A percentile compares a stretch with the other conserved stretches of the same genome.
Evolutionary conservation across 2,888 invertebrate genomes (phyloP).

Genomic region (Erebia palarica): DNA sequence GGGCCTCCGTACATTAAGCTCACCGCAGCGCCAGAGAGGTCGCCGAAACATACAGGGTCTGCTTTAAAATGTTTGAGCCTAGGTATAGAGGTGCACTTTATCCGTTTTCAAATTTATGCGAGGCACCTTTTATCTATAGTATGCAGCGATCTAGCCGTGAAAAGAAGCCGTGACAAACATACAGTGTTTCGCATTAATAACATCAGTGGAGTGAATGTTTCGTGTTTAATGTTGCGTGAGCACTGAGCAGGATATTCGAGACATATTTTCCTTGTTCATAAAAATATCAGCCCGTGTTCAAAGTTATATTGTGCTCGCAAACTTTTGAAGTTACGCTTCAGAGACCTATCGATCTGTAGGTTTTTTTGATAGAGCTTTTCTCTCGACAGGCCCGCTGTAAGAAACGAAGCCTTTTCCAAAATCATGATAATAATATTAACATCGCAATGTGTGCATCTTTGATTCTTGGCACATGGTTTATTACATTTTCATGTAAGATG

Average conservation of each 20-base stretch:
- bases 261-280: neutral
- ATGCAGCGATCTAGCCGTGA: no score
- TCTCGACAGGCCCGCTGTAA: no score
- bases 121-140: no score
- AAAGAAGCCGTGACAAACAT: neutral
- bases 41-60: no score
- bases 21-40: no score
- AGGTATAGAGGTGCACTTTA: no score
- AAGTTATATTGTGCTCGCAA: neutral
- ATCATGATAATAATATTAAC: neutral
- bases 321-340: slow-evolving; percentile 2
- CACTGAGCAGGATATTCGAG: neutral
- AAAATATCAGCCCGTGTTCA: neutral
- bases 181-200: neutral
- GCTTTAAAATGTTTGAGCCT: no score
- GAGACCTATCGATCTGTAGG: neutral
- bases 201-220: neutral
- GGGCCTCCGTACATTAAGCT: no score
- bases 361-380: neutral
- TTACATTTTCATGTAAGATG: no score
- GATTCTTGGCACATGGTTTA: no score
- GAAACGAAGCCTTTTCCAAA: neutral
- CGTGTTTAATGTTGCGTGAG: slow-evolving; percentile 2
- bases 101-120: no score
- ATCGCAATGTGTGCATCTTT: no score